A percentile compares a stretch with the other conserved stretches of the same genome.
Conservation (phyloP, 2,113 vertebrate species). For the Coreoperca whiteheadi region DNA sequence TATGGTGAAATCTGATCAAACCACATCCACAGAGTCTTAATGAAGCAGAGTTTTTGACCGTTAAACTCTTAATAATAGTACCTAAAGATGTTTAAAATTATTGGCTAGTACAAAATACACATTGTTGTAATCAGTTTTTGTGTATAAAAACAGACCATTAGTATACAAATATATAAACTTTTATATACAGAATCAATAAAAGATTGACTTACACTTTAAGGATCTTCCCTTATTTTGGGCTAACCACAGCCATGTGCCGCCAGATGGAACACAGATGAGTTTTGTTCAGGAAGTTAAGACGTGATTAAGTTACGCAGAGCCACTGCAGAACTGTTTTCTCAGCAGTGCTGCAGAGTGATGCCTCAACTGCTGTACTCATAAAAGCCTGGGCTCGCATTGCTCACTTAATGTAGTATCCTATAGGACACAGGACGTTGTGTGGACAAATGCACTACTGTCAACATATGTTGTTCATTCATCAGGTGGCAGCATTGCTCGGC, state of each 20-base stretch:
- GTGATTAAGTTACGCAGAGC: neutral
- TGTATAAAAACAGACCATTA: neutral
- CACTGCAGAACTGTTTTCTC: constrained; percentile 5
- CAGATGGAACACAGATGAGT: neutral
- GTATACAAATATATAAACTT: neutral
- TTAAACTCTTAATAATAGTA: neutral
- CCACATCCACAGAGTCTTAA: neutral
- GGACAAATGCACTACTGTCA: constrained; percentile 2
- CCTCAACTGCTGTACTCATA: neutral
- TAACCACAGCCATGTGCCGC: neutral
- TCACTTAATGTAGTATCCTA: neutral
- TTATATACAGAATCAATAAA: neutral
- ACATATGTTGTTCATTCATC: constrained; percentile 35
- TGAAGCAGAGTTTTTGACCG: neutral
- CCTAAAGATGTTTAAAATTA: neutral
- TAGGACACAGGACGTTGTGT: neutral
- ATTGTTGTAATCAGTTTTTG: neutral
- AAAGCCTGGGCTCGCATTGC: neutral
- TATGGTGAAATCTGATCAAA: neutral
- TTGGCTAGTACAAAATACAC: neutral
- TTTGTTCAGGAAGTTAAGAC: constrained; percentile 1
- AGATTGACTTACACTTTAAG: neutral
- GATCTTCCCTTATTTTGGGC: neutral
- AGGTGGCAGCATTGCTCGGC: neutral
- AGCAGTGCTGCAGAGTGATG: constrained; percentile 15